Evolutionary conservation across 2,113 vertebrate genomes (phyloP).

Genomic region (Anhinga rufa): DNA sequence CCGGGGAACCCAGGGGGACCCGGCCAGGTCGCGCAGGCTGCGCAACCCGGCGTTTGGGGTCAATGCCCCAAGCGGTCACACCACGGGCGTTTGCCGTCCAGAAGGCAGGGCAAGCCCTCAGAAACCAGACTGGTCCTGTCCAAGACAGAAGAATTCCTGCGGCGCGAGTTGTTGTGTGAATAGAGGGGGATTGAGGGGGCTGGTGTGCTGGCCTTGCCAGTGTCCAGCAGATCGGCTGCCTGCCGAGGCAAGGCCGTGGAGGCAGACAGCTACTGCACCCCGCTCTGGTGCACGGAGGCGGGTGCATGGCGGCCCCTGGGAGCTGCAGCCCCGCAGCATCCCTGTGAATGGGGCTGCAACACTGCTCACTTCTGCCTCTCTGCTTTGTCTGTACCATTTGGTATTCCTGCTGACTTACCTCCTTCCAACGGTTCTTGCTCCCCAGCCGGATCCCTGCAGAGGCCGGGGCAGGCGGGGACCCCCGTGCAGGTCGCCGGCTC

Average conservation of each 20-base stretch:
- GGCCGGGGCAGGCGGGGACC: conserved; percentile 58
- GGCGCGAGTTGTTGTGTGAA: neutral
- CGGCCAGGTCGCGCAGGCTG: neutral
- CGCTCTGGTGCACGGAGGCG: accelerated
- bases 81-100: neutral
- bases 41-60: neutral
- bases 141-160: neutral
- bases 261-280: accelerated
- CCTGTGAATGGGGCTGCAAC: neutral
- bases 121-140: too few relatives aligned
- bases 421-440: neutral
- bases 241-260: accelerated
- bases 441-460: conserved; percentile 74
- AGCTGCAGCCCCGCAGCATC: accelerated
- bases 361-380: accelerated
- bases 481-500: conserved; percentile 58
- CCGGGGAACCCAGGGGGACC: too few relatives aligned
- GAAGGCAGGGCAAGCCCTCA: neutral
- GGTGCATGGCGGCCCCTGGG: accelerated
- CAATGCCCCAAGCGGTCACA: accelerated
- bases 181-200: too few relatives aligned
- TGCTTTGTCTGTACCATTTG: accelerated
- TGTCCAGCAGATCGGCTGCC: neutral
- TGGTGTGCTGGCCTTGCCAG: neutral
- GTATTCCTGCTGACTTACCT: neutral